Base-by-base conservation (phyloP, 2,888 invertebrate species). In the Laothoe populi region DNA sequence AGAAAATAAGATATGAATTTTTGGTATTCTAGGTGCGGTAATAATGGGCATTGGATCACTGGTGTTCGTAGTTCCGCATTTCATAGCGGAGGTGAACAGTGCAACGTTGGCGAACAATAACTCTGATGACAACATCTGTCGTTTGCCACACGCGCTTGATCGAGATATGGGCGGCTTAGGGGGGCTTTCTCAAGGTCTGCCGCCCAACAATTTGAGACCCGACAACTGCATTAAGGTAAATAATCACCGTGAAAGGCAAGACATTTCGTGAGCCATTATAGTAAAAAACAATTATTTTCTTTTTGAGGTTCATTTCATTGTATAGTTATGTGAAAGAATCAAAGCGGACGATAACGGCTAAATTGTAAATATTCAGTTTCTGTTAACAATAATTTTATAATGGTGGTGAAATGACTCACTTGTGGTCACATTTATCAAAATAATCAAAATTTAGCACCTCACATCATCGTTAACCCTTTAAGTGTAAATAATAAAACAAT, bases 21-120 rank as follows among this genome's bases (percentile, higher is more conserved):
- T 62, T 40, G 42, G 57, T 45, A 66, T 86, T 84, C 64, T 77
- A 96, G 96, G 97, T 78, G 97, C 97, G 62, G 96, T 98, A 62
- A 96, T 98, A 79, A 98, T 98, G 97, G 98, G 98, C 65, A 95
- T 98, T 76, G 98, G 98, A 0, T 98, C 98, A 45, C 93, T 98
- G 81, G 95, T 98, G 73, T 98, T 98, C 86, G 97, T 98, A 90
- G 94, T 98, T 78, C 98, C 98, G 64, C 98, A 99, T 88, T 97
- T 98, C 84, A 96, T 96, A 60, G 96, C 96, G 64, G 97, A 97
- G 84, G 95, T 95, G 63, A 96, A 96, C 83, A 94, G 95, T 65
- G 95, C 95, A 67, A 95, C 95, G 73, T 90, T 94, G 68, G 91
- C 94, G 70, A 94, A 94, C 77, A 96, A 96, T 88, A 94, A 95